These are phyloP conservation scores for Sebastes diaconus DNA, from an alignment of 2,797 vertebrate genomes.

Conservation along the genomic window DNA sequence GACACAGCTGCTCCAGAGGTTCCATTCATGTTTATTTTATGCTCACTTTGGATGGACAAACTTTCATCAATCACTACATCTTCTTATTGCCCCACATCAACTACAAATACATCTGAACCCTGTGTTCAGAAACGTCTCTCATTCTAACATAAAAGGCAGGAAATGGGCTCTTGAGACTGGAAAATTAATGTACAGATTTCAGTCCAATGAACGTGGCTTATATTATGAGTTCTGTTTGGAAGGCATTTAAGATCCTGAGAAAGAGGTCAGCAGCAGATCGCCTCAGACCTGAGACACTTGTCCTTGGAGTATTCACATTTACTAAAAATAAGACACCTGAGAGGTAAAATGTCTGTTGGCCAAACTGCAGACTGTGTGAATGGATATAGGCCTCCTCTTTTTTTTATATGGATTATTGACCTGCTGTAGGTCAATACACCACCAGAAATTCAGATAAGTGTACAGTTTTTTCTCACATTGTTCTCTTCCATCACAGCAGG, in stretches of 20 bases:
- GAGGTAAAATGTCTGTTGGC: not conserved
- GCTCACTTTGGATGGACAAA: not conserved
- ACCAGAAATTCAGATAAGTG: slow-evolving; percentile 15
- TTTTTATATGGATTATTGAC: not conserved
- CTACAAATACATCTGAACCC: not conserved
- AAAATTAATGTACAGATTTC: not conserved
- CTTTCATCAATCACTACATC: not conserved
- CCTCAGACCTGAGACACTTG: not conserved
- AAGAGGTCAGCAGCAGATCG: not conserved
- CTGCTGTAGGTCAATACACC: not conserved
- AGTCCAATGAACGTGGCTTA: slow-evolving; percentile 13
- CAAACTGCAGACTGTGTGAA: slow-evolving; percentile 1
- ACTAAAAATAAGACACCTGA: not conserved
- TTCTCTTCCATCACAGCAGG: slow-evolving; percentile 31
- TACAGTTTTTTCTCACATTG: not conserved
- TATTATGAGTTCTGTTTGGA: slow-evolving; percentile 12
- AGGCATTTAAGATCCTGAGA: slow-evolving; percentile 42
- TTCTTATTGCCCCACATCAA: not conserved
- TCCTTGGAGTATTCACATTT: slow-evolving; percentile 1
- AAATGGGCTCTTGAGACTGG: not conserved
- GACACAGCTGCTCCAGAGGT: not conserved
- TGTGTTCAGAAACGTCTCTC: not conserved
- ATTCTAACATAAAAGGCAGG: not conserved
- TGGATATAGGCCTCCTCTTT: not conserved
- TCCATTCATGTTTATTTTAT: not conserved